phyloP scores from a whole-genome alignment of 2,797 vertebrate species.

The Anableps anableps region DNA sequence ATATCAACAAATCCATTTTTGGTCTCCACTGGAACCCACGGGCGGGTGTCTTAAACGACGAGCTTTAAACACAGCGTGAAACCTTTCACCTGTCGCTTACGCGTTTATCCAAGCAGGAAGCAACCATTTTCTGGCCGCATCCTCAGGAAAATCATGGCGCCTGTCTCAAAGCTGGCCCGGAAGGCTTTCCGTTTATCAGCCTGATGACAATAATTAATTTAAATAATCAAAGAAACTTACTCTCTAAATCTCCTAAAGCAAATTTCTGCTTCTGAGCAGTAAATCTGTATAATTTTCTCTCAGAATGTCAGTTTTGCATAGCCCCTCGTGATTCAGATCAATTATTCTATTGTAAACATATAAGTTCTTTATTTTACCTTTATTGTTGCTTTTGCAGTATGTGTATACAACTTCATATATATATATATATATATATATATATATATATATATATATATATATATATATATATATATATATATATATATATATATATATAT shows the following conservation, averaged over 20 bases:
- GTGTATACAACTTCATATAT: neutral
- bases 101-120: constrained; percentile 28
- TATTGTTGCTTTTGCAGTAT: neutral
- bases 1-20: no score
- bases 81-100: neutral
- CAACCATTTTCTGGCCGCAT: constrained; percentile 72
- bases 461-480: neutral
- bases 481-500: neutral
- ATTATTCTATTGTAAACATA: neutral
- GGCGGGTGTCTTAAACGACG: accelerated
- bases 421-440: neutral
- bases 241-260: neutral
- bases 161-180: constrained; percentile 49
- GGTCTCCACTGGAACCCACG: neutral
- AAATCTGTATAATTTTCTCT: neutral
- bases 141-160: constrained; percentile 70
- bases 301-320: neutral
- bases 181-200: constrained; percentile 55
- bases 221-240: neutral
- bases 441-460: neutral
- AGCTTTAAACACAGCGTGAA: neutral
- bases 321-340: neutral
- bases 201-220: neutral
- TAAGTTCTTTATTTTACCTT: neutral
- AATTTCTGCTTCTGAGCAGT: neutral